phyloP scores from a whole-genome alignment of 37 sponge, comb jelly and placozoan genomes.

The Aphrocallistes beatrix region DNA sequence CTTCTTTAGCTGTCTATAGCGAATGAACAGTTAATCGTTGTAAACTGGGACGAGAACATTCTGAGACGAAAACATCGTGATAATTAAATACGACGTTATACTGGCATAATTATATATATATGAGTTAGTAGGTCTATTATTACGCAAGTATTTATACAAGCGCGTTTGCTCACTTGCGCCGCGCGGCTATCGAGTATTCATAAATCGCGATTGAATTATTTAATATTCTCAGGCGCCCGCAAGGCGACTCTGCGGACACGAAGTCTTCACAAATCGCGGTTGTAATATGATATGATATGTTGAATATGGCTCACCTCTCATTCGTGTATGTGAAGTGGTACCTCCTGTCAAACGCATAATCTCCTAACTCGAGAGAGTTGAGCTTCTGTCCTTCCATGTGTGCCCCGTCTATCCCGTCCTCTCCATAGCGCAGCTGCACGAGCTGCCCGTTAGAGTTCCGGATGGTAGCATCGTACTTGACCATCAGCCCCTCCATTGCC shows the following conservation, averaged over 20 bases:
- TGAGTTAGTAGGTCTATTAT: no score
- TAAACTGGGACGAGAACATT: no score
- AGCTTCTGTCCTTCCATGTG: constrained; percentile 90
- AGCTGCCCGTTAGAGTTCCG: constrained; percentile 82
- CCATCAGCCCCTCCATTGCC: constrained; percentile 96
- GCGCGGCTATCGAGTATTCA: no score
- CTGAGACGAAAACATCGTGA: no score
- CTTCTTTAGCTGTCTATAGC: constrained; percentile 45
- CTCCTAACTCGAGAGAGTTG: constrained; percentile 65
- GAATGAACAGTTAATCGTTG: background rate
- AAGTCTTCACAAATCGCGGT: no score
- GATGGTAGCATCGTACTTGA: constrained; percentile 92
- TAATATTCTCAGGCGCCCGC: no score
- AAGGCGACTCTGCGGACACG: no score
- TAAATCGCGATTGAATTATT: no score
- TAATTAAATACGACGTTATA: no score
- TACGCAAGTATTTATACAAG: no score
- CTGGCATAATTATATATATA: no score
- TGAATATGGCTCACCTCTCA: constrained; percentile 43
- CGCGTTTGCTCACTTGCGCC: no score
- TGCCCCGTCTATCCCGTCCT: constrained; percentile 98
- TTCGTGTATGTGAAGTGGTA: constrained; percentile 78
- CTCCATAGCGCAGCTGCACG: constrained; percentile 91
- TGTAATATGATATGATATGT: background rate
- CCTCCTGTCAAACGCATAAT: constrained; percentile 60